phyloP scores from a whole-genome alignment of 2,113 vertebrate species.

The Cyphomyrus discorhynchus region DNA sequence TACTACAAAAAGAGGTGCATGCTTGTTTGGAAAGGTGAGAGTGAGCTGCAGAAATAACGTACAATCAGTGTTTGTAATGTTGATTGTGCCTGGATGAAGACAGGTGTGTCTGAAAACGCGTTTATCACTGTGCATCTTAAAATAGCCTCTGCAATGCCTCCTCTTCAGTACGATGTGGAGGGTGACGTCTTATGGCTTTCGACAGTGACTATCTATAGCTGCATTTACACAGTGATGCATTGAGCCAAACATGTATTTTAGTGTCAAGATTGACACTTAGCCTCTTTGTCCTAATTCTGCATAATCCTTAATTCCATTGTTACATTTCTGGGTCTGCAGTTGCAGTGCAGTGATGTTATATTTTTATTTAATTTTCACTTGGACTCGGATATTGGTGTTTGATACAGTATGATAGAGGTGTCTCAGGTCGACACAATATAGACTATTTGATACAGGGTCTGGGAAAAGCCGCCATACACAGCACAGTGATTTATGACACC shows the following conservation, averaged over 20 bases:
- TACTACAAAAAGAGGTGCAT: neutral
- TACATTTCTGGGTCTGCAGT: neutral
- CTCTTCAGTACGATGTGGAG: neutral
- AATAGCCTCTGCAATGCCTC: neutral
- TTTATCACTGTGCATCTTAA: neutral
- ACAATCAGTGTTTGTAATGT: neutral
- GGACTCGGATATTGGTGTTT: neutral
- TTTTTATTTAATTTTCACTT: neutral
- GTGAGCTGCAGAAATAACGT: neutral
- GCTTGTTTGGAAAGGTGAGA: conserved; percentile 18
- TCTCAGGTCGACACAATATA: conserved; percentile 39
- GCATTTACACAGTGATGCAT: neutral
- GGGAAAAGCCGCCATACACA: conserved; percentile 28
- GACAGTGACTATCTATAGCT: neutral
- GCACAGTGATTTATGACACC: conserved; percentile 35
- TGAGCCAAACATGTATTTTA: neutral
- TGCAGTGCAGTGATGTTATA: neutral
- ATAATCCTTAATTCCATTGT: neutral
- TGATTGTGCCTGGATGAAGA: neutral
- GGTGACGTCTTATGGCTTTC: neutral
- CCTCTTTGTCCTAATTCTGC: neutral
- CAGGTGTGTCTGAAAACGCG: neutral
- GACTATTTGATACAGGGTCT: conserved; percentile 26
- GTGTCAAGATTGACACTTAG: neutral
- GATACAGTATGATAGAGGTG: conserved; percentile 3